phyloP scores from a whole-genome alignment of 2,888 invertebrate species.

The Osmoderma eremita region DNA sequence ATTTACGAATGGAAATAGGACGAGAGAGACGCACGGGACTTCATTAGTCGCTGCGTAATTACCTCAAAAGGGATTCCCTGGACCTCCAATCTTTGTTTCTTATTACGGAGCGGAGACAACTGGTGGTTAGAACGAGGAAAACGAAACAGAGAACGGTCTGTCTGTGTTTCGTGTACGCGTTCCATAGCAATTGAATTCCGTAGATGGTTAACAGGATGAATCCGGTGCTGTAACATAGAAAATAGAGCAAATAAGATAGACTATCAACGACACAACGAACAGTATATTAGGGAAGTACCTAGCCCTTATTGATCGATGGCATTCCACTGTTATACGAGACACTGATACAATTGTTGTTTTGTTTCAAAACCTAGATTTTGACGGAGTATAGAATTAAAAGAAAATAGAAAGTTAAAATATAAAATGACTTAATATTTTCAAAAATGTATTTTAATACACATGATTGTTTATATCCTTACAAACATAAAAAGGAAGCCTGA shows the following conservation, averaged over 20 bases:
- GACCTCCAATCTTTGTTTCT: slow-evolving; percentile 83
- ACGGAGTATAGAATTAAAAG: too few relatives aligned
- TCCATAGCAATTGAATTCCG: slow-evolving; percentile 77
- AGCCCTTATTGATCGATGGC: too few relatives aligned
- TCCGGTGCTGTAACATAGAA: slow-evolving; percentile 74
- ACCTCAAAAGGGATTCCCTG: slow-evolving; percentile 81
- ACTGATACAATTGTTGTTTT: too few relatives aligned
- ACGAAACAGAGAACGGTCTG: slow-evolving; percentile 66
- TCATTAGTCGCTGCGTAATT: slow-evolving; percentile 43
- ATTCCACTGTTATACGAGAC: too few relatives aligned
- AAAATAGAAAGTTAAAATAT: too few relatives aligned
- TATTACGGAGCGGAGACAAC: slow-evolving; percentile 73
- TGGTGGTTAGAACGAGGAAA: slow-evolving; percentile 70
- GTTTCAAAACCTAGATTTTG: too few relatives aligned
- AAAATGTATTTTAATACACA: too few relatives aligned
- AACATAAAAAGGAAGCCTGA: too few relatives aligned
- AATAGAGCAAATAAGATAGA: slow-evolving; percentile 8
- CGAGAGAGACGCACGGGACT: slow-evolving; percentile 13
- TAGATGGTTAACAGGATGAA: slow-evolving; percentile 80
- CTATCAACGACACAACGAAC: too few relatives aligned
- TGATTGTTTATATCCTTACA: too few relatives aligned
- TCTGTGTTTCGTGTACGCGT: slow-evolving; percentile 64
- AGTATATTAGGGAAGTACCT: too few relatives aligned
- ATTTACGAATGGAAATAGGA: slow-evolving; percentile 23
- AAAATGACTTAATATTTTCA: too few relatives aligned